Evolutionary conservation across 2,113 vertebrate species (phyloP).

Genomic region (Cariama cristata): DNA sequence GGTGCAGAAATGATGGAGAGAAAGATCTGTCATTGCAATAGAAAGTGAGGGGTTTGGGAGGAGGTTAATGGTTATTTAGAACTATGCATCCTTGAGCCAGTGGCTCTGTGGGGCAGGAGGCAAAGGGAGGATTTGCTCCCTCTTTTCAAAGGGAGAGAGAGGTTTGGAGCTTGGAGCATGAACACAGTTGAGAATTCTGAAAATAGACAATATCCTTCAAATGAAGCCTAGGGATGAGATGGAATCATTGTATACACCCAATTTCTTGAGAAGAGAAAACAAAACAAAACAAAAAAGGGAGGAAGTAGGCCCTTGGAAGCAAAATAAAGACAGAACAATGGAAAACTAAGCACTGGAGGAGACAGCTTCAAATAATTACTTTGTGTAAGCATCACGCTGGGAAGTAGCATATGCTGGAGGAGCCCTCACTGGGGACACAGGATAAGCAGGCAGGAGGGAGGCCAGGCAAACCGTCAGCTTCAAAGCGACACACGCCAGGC

Average conservation of each 20-base stretch:
- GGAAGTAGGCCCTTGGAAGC: conserved; percentile 11
- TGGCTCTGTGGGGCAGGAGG: background rate
- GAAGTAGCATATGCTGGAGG: conserved; percentile 41
- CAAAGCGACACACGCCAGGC: background rate
- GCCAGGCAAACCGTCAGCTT: background rate
- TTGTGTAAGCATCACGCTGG: background rate
- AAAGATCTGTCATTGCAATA: background rate
- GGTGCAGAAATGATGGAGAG: background rate
- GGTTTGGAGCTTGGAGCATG: conserved; percentile 19
- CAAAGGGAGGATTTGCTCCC: background rate
- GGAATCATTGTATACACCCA: background rate
- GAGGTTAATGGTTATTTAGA: background rate
- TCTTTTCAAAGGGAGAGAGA: background rate
- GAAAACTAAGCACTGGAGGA: conserved; percentile 14
- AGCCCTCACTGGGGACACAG: background rate
- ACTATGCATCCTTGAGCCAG: background rate
- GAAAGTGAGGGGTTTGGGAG: background rate
- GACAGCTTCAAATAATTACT: conserved; percentile 35
- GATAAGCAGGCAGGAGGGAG: background rate
- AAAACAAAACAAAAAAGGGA: background rate
- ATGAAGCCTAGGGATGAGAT: conserved; percentile 35
- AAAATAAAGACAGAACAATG: conserved; percentile 34
- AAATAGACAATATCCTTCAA: conserved; percentile 54
- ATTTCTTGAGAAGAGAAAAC: background rate
- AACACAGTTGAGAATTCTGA: conserved; percentile 27